phyloP scores from a whole-genome alignment of 2,113 vertebrate species.

The Myotis brandtii region DNA sequence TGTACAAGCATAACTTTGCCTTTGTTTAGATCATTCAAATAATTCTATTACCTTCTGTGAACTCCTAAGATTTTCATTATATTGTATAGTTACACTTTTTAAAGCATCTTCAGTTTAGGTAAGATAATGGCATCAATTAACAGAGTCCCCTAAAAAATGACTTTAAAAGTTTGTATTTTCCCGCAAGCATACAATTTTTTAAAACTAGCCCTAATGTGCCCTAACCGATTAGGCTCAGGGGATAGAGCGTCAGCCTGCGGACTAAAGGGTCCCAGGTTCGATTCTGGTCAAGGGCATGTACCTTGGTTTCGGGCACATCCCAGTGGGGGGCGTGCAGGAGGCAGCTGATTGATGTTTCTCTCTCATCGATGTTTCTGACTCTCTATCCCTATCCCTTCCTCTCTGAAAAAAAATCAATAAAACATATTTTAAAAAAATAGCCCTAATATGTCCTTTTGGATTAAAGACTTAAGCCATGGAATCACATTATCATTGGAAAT shows the following conservation, averaged over 20 bases:
- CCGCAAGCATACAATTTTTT: neutral
- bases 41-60: neutral
- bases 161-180: neutral
- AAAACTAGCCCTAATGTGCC: neutral
- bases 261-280: no score
- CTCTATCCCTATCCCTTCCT: no score
- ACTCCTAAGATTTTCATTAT: constrained; percentile 8
- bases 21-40: constrained; percentile 3
- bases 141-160: neutral
- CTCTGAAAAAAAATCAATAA: no score
- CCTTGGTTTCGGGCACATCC: no score
- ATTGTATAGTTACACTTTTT: neutral
- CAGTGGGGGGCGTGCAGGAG: no score
- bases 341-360: no score
- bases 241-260: no score
- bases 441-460: neutral
- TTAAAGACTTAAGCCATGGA: constrained; percentile 30
- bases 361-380: no score
- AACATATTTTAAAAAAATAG: neutral
- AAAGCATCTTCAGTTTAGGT: constrained; percentile 14
- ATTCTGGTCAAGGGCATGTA: no score
- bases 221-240: no score
- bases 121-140: neutral
- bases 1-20: neutral
- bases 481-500: constrained; percentile 24